Evolutionary conservation across 2,797 vertebrate genomes (phyloP).

Genomic region (Esox lucius): DNA sequence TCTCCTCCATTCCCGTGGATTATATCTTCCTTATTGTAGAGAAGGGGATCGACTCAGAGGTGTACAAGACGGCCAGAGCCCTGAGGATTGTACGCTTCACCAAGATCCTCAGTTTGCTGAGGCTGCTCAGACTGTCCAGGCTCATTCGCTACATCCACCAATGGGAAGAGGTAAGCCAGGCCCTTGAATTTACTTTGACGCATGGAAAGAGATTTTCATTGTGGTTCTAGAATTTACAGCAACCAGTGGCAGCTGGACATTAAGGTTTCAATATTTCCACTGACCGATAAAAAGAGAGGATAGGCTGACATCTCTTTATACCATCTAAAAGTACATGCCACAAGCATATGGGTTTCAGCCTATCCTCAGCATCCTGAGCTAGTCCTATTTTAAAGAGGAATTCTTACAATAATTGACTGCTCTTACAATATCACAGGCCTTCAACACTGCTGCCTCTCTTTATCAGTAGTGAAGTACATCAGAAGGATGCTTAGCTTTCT

Average conservation of each 20-base stretch:
- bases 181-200: neutral
- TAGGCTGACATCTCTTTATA: neutral
- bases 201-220: too few species aligned
- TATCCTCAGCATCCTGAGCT: neutral
- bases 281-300: neutral
- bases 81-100: conserved; percentile 96
- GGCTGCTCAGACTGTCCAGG: conserved; percentile 89
- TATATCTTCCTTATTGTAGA: conserved; percentile 99
- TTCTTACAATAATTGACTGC: neutral
- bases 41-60: conserved; percentile 95
- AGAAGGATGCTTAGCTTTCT: neutral
- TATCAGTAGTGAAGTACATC: neutral
- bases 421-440: neutral
- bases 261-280: neutral
- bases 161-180: conserved; percentile 89
- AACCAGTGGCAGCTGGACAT: neutral
- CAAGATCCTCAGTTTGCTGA: conserved; percentile 92
- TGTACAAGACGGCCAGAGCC: conserved; percentile 95
- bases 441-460: neutral
- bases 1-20: conserved; percentile 98
- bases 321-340: neutral
- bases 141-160: conserved; percentile 97
- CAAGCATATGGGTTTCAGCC: neutral
- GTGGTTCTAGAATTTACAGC: neutral
- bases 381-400: neutral